Evolutionary conservation across 92 coral and sea anemone genomes (phyloP), one percentile per base, ranked within the genome.

Genomic region (Palythoa heliodiscus): DNA sequence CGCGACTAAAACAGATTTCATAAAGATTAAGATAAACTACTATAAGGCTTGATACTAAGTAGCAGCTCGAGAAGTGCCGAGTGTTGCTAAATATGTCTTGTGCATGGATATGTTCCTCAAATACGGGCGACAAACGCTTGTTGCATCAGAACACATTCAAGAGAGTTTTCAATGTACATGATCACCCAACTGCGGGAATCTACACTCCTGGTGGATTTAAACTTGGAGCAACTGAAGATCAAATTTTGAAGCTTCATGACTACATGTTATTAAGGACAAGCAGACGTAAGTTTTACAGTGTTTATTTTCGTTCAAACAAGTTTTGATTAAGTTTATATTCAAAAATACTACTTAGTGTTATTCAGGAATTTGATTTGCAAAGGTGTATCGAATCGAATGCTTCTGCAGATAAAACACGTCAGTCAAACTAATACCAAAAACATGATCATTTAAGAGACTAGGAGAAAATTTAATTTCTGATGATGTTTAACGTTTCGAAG

Each of bases 161-260:
- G 70, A 86, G 95, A 70, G 89, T 93, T 73, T 88, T 80, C 60
- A 93, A 93, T 72, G 75, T 89, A 64, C 50, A 92, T 60, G 95
- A 93, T 19, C 88, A 89, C 74, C 78, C 90, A 25, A 75, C 75
- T 55, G 74, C 80, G 70, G 78, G 71, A n/a, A 20, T 23, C 38
- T 78, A 86, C 40, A 57, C 76, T 64, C 71, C 84, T 15, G 55
- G 63, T 39, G 84, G 40, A 7, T 52, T 75, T 52, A 8, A 40
- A 47, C 68, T 15, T 43, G 39, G 43, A 63, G 38, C 57, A 35
- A 79, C 25, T 64, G 58, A 79, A 43, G 72, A 79, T 4, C 57
- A 79, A 6, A 63, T 79, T 79, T 29, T 79, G 40, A 48, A 79
- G 39, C 22, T 67, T n/a, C 55, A 64, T 7, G 71, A 73, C 68